Evolutionary conservation across 2,888 invertebrate species (phyloP).

Genomic region (Andrena praecox): DNA sequence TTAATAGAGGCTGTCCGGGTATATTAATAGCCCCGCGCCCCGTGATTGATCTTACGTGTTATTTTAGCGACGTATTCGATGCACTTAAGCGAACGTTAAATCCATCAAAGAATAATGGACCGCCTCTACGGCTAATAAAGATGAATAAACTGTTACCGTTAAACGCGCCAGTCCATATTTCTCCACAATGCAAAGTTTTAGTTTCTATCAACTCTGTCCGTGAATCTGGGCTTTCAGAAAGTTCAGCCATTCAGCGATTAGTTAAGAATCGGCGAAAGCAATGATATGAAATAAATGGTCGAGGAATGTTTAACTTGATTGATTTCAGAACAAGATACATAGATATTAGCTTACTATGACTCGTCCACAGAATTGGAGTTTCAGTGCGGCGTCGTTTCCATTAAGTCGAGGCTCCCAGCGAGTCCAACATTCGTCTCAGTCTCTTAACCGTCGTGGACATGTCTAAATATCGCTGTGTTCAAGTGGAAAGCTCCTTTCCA

Average conservation of each 20-base stretch:
- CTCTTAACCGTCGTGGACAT: neutral
- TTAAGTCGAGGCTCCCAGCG: conserved; percentile 14
- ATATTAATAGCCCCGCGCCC: conserved; percentile 47
- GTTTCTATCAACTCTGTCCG: too few relatives aligned
- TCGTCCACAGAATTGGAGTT: neutral
- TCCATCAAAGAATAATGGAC: conserved; percentile 19
- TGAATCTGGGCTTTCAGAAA: too few relatives aligned
- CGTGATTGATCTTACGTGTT: conserved; percentile 50
- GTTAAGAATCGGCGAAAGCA: neutral
- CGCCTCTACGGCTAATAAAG: neutral
- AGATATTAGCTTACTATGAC: neutral
- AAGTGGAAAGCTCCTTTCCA: neutral
- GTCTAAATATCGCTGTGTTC: conserved; percentile 42
- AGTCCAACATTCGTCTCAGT: conserved; percentile 35
- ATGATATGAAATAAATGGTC: neutral
- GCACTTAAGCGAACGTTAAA: conserved; percentile 5
- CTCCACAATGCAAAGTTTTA: too few relatives aligned
- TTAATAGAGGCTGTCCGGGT: conserved; percentile 49
- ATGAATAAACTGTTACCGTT: neutral
- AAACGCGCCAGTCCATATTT: neutral
- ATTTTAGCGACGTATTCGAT: conserved; percentile 34
- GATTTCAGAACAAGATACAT: neutral
- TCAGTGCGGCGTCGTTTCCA: neutral
- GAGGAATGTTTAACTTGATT: conserved; percentile 3
- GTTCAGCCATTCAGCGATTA: neutral